Conservation (phyloP, 2,113 vertebrate genomes). For the Cyanoderma ruficeps region DNA sequence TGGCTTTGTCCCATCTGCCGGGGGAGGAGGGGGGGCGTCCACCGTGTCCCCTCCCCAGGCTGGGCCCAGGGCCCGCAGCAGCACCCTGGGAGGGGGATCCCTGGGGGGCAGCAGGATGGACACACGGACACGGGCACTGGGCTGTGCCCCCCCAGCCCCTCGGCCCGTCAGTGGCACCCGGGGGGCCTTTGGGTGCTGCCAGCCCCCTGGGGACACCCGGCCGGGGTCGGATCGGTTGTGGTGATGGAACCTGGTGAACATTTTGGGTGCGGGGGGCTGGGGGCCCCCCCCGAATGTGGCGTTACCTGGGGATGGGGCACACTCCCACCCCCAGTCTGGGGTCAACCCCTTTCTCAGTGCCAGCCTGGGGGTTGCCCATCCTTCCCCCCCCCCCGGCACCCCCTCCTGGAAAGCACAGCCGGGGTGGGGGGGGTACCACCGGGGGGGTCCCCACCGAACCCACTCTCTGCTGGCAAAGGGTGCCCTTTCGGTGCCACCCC, state of each 20-base stretch:
- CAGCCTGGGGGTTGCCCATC: background rate
- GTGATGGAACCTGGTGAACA: background rate
- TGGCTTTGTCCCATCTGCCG: background rate
- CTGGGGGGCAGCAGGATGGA: constrained; percentile 33
- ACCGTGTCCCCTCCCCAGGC: background rate
- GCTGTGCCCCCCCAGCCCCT: background rate
- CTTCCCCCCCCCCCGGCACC: too few species aligned
- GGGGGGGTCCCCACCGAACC: background rate
- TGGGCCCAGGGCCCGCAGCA: background rate
- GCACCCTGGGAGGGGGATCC: constrained; percentile 20
- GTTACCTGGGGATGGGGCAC: background rate
- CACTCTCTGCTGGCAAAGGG: constrained; percentile 62
- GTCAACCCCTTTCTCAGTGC: background rate
- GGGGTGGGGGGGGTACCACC: background rate
- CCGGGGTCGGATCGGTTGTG: background rate
- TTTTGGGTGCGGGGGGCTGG: background rate
- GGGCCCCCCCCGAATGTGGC: background rate
- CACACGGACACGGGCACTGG: background rate
- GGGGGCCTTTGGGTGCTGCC: background rate
- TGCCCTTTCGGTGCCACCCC: constrained; percentile 22
- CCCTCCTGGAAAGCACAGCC: constrained; percentile 1
- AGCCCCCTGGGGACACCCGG: background rate
- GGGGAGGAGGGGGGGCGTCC: background rate
- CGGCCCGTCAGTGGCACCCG: background rate
- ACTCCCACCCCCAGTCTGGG: background rate